Percentiles rank a stretch among this genome's conserved stretches.
Conservation (phyloP, 1,140 invertebrate genomes). For the Geopemphigus sp. region DNA sequence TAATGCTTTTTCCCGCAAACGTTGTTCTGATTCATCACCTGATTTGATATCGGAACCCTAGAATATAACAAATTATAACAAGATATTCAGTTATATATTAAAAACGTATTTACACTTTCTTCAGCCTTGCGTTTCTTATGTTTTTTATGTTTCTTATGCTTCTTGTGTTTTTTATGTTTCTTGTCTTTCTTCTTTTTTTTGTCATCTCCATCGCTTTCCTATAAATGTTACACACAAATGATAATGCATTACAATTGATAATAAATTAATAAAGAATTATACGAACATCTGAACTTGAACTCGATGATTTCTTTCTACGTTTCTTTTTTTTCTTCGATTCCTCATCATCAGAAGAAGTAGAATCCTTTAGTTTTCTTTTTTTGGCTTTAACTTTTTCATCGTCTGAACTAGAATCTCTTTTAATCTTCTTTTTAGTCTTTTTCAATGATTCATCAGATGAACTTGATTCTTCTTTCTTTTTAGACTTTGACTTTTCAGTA, state of each 20-base stretch:
- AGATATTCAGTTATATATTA: not conserved
- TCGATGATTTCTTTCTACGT: constrained; percentile 63
- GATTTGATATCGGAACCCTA: constrained; percentile 59
- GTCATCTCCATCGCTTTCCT: constrained; percentile 65
- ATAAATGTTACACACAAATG: constrained; percentile 29
- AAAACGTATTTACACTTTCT: constrained; percentile 56
- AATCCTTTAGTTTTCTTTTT: constrained; percentile 57
- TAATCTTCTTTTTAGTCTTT: constrained; percentile 59
- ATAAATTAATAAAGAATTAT: constrained; percentile 22
- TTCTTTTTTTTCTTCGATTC: constrained; percentile 67
- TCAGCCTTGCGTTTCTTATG: constrained; percentile 66
- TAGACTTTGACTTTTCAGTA: not conserved
- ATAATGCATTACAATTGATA: not conserved
- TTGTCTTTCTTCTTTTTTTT: constrained; percentile 69
- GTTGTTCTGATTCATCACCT: constrained; percentile 79
- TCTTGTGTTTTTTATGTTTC: constrained; percentile 63
- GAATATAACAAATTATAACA: not conserved
- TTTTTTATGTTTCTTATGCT: constrained; percentile 69
- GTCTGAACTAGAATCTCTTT: constrained; percentile 59
- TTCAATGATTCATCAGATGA: constrained; percentile 58
- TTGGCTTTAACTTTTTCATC: constrained; percentile 57
- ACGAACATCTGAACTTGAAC: constrained; percentile 63
- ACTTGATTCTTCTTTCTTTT: constrained; percentile 59
- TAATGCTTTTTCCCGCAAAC: constrained; percentile 80
- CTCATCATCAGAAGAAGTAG: constrained; percentile 63